Evolutionary conservation across 2,113 vertebrate species (phyloP).

Genomic region (Rhipidura dahli): DNA sequence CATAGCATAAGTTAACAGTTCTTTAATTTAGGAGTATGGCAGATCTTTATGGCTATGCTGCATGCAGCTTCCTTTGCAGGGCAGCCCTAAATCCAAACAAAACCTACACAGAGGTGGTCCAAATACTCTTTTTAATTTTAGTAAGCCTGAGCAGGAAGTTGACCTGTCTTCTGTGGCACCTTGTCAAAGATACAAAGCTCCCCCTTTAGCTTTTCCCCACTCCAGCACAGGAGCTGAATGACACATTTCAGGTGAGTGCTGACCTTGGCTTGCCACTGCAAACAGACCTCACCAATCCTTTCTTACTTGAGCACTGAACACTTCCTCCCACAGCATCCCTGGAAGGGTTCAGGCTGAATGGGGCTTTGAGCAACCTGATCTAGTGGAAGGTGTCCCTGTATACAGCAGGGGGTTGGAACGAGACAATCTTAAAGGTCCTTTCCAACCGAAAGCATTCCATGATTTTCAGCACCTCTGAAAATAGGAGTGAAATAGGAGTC

Average conservation of each 20-base stretch:
- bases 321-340: neutral
- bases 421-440: neutral
- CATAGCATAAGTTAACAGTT: neutral
- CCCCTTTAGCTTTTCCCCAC: neutral
- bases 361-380: neutral
- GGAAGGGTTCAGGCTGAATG: neutral
- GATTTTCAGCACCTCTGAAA: neutral
- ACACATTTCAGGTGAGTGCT: neutral
- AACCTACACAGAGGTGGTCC: neutral
- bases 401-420: accelerated
- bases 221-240: neutral
- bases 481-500: neutral
- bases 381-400: neutral
- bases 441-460: neutral
- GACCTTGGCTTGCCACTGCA: neutral
- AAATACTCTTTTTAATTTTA: neutral
- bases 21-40: neutral
- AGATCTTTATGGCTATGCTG: neutral
- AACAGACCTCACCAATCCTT: neutral
- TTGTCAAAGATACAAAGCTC: neutral
- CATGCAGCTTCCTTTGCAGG: neutral
- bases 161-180: neutral
- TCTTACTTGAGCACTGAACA: neutral
- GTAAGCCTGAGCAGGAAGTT: neutral
- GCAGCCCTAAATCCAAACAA: neutral